Evolutionary conservation across 2,888 invertebrate species (phyloP).

Genomic region (Proisotoma minuta): DNA sequence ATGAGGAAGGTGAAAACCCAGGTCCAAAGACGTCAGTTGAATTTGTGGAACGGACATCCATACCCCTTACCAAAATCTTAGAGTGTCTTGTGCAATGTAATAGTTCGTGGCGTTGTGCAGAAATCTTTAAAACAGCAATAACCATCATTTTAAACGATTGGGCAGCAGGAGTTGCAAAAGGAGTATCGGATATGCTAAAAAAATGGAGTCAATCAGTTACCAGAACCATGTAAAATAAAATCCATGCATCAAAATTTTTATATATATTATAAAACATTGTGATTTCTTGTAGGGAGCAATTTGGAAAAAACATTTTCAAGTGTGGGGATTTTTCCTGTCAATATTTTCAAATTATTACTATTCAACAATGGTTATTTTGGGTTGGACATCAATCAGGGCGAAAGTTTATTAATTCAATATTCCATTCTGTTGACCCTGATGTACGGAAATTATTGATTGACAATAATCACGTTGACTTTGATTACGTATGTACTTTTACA

Average conservation of each 20-base stretch:
- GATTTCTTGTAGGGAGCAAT: too few relatives aligned
- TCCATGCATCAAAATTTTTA: neutral
- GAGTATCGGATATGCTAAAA: neutral
- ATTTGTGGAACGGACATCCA: neutral
- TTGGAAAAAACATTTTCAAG: too few relatives aligned
- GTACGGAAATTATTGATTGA: slow-evolving; percentile 8
- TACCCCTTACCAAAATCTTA: neutral
- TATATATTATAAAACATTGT: neutral
- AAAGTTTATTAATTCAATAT: slow-evolving; percentile 7
- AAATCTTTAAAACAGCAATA: slow-evolving; percentile 11
- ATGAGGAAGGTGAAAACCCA: neutral
- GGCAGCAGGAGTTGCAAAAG: neutral
- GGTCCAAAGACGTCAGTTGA: neutral
- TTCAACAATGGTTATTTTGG: slow-evolving; percentile 18
- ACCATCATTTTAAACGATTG: slow-evolving; percentile 1
- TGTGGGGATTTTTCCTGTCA: slow-evolving; percentile 26
- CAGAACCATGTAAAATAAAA: slow-evolving; percentile 26
- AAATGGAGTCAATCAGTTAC: slow-evolving; percentile 10
- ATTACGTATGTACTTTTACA: neutral
- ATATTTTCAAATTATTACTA: slow-evolving; percentile 10
- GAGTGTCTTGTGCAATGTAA: neutral
- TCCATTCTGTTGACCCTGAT: slow-evolving; percentile 5
- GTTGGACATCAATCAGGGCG: neutral
- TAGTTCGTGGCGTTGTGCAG: slow-evolving; percentile 15
- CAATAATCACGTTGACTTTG: neutral